phyloP scores from a whole-genome alignment of 2,797 vertebrate genomes.

The Neomorphus geoffroyi region DNA sequence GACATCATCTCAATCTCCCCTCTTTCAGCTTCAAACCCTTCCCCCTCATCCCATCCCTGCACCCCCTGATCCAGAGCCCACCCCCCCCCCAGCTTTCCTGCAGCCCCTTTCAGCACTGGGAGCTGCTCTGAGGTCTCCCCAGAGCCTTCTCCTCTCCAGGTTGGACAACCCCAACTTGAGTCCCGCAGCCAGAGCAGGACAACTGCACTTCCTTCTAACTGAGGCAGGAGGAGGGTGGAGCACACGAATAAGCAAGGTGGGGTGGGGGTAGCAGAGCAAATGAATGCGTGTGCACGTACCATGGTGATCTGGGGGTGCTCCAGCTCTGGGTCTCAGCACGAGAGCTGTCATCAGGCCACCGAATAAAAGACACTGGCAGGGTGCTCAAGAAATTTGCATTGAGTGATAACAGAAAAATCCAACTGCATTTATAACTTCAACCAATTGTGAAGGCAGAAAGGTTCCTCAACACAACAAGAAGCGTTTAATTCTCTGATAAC shows the following conservation, averaged over 20 bases:
- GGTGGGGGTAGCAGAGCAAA: not conserved
- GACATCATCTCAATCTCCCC: too few species aligned
- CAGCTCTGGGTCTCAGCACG: not conserved
- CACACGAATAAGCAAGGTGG: not conserved
- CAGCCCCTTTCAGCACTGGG: too few species aligned
- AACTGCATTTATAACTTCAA: not conserved
- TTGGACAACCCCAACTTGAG: too few species aligned
- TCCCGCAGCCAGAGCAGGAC: not conserved
- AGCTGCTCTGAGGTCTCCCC: too few species aligned
- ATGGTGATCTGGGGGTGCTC: rapidly evolving
- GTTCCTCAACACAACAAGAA: not conserved
- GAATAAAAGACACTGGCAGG: not conserved
- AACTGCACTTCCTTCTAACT: rapidly evolving
- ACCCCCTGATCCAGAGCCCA: too few species aligned
- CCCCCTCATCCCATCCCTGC: too few species aligned
- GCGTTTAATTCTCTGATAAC: not conserved
- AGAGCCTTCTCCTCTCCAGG: too few species aligned
- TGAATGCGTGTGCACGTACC: rapidly evolving
- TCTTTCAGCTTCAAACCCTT: too few species aligned
- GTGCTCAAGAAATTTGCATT: not conserved
- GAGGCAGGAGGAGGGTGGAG: not conserved
- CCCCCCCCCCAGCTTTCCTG: too few species aligned
- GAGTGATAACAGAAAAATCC: not conserved
- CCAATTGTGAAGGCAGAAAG: not conserved
- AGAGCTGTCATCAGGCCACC: not conserved